A percentile compares a stretch with the other conserved stretches of the same genome.
Conservation (phyloP, 1,140 invertebrate species). For the Drosophila teissieri region DNA sequence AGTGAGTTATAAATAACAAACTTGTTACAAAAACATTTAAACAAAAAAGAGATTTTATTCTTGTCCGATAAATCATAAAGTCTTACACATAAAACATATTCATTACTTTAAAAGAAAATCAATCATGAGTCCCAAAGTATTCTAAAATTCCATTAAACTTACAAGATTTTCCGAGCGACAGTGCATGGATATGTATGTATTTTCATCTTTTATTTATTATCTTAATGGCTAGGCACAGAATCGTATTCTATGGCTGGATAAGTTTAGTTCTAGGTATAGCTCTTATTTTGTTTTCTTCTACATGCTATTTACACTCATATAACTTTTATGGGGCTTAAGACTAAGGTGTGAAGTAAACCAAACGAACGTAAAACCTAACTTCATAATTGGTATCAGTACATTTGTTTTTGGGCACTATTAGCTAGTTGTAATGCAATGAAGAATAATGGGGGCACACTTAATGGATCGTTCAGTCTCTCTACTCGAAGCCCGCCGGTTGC, state of each 20-base stretch:
- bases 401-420: slow-evolving; percentile 36
- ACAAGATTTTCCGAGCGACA: slow-evolving; percentile 2
- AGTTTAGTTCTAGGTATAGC: slow-evolving; percentile 34
- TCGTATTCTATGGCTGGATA: slow-evolving; percentile 49
- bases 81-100: background rate
- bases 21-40: too few relatives aligned
- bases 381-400: slow-evolving; percentile 47
- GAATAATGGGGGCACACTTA: slow-evolving; percentile 3
- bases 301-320: slow-evolving; percentile 36
- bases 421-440: slow-evolving; percentile 21
- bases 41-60: background rate
- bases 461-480: slow-evolving; percentile 39
- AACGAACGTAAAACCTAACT: slow-evolving; percentile 30
- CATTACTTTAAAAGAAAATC: background rate
- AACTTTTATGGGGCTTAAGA: slow-evolving; percentile 7
- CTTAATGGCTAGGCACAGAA: slow-evolving; percentile 41
- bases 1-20: too few relatives aligned
- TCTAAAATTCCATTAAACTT: background rate
- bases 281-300: slow-evolving; percentile 9
- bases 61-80: background rate
- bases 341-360: slow-evolving; percentile 8
- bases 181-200: slow-evolving; percentile 35
- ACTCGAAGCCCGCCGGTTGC: slow-evolving; percentile 48
- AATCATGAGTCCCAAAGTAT: background rate
- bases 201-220: slow-evolving; percentile 28